Evolutionary conservation across 1,140 invertebrate species (phyloP).

Genomic region (Megathymus violae): DNA sequence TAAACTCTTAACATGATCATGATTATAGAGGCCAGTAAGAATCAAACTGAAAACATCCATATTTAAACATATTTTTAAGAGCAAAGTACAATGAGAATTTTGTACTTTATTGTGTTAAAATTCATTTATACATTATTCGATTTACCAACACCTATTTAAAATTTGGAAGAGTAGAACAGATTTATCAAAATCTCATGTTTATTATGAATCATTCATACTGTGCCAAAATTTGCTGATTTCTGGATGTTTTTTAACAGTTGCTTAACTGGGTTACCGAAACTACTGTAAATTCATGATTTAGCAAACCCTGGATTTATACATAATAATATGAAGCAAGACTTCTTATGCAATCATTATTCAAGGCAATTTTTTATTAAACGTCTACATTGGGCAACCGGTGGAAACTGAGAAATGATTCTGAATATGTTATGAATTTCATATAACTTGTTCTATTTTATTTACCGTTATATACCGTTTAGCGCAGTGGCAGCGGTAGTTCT

Average conservation of each 20-base stretch:
- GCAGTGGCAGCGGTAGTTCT: neutral
- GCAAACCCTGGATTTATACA: slow-evolving; percentile 25
- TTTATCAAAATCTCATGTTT: neutral
- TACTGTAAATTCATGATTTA: slow-evolving; percentile 19
- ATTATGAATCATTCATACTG: slow-evolving; percentile 10
- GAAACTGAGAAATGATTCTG: neutral
- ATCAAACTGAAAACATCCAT: too few relatives aligned
- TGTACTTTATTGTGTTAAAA: too few relatives aligned
- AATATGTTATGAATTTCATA: neutral
- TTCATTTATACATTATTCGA: too few relatives aligned
- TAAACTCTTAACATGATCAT: too few relatives aligned
- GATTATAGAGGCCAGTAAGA: too few relatives aligned
- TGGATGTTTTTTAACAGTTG: slow-evolving; percentile 4
- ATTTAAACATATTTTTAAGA: too few relatives aligned
- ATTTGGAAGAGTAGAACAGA: neutral
- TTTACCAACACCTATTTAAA: slow-evolving; percentile 6
- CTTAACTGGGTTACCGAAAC: neutral
- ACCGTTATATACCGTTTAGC: too few relatives aligned
- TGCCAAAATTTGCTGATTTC: slow-evolving; percentile 2
- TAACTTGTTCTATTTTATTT: too few relatives aligned
- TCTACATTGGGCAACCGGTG: slow-evolving; percentile 9
- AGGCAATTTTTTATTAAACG: slow-evolving; percentile 13
- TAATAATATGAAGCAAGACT: slow-evolving; percentile 18
- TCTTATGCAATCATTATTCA: slow-evolving; percentile 18
- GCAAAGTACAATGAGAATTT: too few relatives aligned